phyloP scores from a whole-genome alignment of 2,888 invertebrate species.

The Ecliptopera silaceata region DNA sequence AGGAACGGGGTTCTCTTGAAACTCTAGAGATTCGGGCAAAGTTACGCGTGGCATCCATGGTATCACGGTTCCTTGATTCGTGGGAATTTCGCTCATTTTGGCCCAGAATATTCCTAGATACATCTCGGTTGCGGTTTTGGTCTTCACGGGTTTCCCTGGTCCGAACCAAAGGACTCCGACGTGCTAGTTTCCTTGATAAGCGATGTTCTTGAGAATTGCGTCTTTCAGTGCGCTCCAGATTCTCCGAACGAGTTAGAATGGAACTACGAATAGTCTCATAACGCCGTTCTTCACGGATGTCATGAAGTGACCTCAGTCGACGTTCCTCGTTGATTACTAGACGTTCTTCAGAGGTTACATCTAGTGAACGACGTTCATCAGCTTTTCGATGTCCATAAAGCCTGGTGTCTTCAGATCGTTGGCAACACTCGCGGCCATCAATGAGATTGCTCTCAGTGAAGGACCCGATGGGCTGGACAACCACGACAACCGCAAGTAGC shows the following conservation, averaged over 20 bases:
- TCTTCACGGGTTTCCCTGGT: constrained; percentile 17
- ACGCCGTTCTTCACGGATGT: constrained; percentile 41
- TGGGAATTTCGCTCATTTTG: constrained; percentile 24
- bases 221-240: constrained; percentile 20
- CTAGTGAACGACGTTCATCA: constrained; percentile 13
- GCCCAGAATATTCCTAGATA: constrained; percentile 18
- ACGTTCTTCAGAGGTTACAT: constrained; percentile 37
- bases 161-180: constrained; percentile 1
- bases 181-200: constrained; percentile 20
- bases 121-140: constrained; percentile 17
- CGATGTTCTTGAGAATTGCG: constrained; percentile 14
- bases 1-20: not conserved
- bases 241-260: constrained; percentile 22
- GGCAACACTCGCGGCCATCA: constrained; percentile 72
- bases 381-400: constrained; percentile 33
- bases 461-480: constrained; percentile 65
- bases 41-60: constrained; percentile 22
- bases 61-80: constrained; percentile 18
- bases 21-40: constrained; percentile 14
- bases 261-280: constrained; percentile 39
- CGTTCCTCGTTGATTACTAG: constrained; percentile 27
- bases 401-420: constrained; percentile 48
- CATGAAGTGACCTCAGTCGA: constrained; percentile 32
- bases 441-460: constrained; percentile 61
- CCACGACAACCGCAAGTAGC: constrained; percentile 69